Evolutionary conservation across 2,888 invertebrate species (phyloP).

Genomic region (Mechanitis messenoides): DNA sequence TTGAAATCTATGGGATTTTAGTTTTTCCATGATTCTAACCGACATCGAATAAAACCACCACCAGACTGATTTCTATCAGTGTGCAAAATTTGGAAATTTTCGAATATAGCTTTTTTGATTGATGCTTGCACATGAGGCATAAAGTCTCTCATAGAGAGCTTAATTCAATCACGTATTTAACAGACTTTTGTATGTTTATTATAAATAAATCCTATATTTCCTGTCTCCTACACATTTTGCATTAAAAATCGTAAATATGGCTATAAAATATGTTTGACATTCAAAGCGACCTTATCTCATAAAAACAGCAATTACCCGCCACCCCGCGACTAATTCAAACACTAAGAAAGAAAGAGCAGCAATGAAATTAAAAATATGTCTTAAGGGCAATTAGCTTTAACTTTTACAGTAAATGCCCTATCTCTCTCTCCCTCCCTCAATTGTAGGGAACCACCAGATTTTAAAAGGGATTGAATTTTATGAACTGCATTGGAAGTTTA

Average conservation of each 20-base stretch:
- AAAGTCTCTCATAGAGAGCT: too few species aligned
- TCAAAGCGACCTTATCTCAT: conserved; percentile 72
- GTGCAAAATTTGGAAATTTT: too few species aligned
- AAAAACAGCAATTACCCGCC: conserved; percentile 71
- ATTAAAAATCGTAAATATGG: conserved; percentile 27
- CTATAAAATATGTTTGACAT: conserved; percentile 71
- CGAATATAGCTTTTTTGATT: too few species aligned
- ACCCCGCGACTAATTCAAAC: conserved; percentile 67
- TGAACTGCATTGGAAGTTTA: conserved; percentile 49
- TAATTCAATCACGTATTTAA: too few species aligned
- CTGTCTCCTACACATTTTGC: conserved; percentile 8
- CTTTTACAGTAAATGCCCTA: conserved; percentile 76
- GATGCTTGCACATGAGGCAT: too few species aligned
- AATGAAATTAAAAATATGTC: conserved; percentile 79
- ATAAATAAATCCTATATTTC: too few species aligned
- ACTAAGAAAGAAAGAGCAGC: conserved; percentile 72
- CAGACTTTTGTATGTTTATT: too few species aligned
- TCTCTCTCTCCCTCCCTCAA: conserved; percentile 69
- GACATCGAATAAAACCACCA: too few species aligned
- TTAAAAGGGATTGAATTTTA: conserved; percentile 69
- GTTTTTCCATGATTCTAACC: too few species aligned
- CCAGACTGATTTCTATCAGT: too few species aligned
- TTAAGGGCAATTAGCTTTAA: conserved; percentile 78
- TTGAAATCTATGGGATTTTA: too few species aligned
- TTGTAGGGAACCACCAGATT: conserved; percentile 69